A percentile compares a stretch with the other conserved stretches of the same genome.
phyloP scores from a whole-genome alignment of 2,113 vertebrate species.

The Gasterosteus nipponicus region DNA sequence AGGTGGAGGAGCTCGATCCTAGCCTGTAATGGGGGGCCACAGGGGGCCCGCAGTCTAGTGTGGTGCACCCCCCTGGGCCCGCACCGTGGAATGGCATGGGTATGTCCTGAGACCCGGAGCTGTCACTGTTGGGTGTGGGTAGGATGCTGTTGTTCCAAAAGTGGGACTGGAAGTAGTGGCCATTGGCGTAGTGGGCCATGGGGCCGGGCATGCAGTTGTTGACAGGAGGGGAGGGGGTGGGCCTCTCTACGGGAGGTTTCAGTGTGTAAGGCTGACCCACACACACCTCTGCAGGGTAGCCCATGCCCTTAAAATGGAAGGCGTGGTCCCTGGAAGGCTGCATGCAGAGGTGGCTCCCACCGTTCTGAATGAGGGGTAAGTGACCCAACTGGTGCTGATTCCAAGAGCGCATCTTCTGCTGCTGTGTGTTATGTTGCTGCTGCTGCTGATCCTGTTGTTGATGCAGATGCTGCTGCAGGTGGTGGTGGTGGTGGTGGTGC shows the following conservation, averaged over 20 bases:
- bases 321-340: constrained; percentile 84
- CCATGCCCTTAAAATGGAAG: constrained; percentile 88
- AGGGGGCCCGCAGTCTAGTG: constrained; percentile 88
- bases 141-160: constrained; percentile 95
- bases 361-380: constrained; percentile 90
- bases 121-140: constrained; percentile 98
- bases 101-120: constrained; percentile 97
- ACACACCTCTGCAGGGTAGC: constrained; percentile 93
- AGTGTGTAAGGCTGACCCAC: constrained; percentile 92
- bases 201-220: constrained; percentile 89
- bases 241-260: constrained; percentile 93
- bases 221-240: constrained; percentile 93
- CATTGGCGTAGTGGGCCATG: constrained; percentile 90
- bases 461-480: constrained; percentile 69
- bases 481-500: constrained; percentile 78
- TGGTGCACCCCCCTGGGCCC: constrained; percentile 84
- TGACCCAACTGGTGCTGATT: constrained; percentile 95
- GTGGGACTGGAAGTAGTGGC: constrained; percentile 94
- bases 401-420: constrained; percentile 90
- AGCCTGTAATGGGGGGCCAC: constrained; percentile 91
- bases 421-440: constrained; percentile 69
- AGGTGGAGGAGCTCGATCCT: constrained; percentile 80
- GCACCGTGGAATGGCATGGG: constrained; percentile 91
- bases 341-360: constrained; percentile 86
- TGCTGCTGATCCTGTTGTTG: constrained; percentile 79